Percentiles rank a stretch among this genome's conserved stretches.
phyloP scores from a whole-genome alignment of 2,797 vertebrate genomes.

The Ispidina picta region DNA sequence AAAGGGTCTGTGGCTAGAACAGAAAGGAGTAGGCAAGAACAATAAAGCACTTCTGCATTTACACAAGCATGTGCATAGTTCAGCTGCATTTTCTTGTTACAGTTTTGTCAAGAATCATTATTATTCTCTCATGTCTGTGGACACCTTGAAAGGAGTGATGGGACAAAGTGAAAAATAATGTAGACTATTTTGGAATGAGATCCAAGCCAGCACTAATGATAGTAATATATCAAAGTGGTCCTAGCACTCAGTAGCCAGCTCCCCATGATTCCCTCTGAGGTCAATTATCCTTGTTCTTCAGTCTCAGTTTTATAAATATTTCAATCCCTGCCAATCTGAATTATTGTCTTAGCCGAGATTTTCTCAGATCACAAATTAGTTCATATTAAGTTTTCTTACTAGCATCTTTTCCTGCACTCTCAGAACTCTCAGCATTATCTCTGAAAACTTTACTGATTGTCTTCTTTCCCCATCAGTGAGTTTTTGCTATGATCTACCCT shows the following conservation, averaged over 20 bases:
- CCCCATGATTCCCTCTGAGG: slow-evolving; percentile 55
- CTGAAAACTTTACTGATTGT: rapidly evolving
- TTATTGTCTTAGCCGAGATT: slow-evolving; percentile 40
- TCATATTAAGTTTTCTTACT: slow-evolving; percentile 29
- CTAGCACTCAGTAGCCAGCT: slow-evolving; percentile 36
- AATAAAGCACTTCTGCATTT: not conserved
- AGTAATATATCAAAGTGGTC: slow-evolving; percentile 60
- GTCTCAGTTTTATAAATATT: slow-evolving; percentile 61
- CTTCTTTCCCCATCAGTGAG: not conserved
- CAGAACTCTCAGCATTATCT: not conserved
- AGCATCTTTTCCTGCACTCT: not conserved
- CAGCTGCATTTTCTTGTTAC: slow-evolving; percentile 10
- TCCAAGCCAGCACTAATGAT: slow-evolving; percentile 51
- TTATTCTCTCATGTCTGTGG: slow-evolving; percentile 31
- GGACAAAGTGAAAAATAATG: slow-evolving; percentile 62
- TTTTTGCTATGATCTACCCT: not conserved
- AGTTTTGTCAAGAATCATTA: slow-evolving; percentile 36
- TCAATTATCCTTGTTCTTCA: slow-evolving; percentile 61
- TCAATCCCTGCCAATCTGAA: slow-evolving; percentile 32
- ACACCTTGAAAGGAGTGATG: slow-evolving; percentile 47
- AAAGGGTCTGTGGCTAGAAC: not conserved
- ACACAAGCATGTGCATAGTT: not conserved
- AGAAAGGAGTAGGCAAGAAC: not conserved
- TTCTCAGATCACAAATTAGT: slow-evolving; percentile 35
- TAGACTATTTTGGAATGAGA: slow-evolving; percentile 61